A percentile compares a stretch with the other conserved stretches of the same genome.
These are phyloP conservation scores for Onthophagus taurus DNA, from an alignment of 1,140 invertebrate species.

Conservation along the genomic window DNA sequence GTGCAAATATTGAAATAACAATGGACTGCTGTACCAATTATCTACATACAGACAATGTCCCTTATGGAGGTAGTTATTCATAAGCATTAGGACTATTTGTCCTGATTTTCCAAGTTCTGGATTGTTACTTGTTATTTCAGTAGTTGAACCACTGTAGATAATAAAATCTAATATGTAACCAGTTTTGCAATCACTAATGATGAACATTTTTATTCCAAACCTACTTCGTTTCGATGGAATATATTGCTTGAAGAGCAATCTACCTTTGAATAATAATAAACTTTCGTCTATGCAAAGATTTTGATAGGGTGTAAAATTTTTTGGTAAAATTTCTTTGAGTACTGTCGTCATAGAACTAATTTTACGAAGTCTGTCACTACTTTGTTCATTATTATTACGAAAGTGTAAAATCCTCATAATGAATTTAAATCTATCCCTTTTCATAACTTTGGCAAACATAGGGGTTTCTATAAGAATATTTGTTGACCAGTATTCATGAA, in stretches of 20 bases:
- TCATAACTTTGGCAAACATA: background rate
- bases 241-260: conserved; percentile 5
- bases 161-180: background rate
- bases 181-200: background rate
- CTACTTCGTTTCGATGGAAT: background rate
- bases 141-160: background rate
- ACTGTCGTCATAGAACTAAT: background rate
- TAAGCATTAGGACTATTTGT: too few species aligned
- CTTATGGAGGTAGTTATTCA: too few species aligned
- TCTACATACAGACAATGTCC: conserved; percentile 23
- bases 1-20: conserved; percentile 21
- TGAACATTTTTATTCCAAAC: background rate
- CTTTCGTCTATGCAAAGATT: conserved; percentile 5
- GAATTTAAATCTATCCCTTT: background rate
- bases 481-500: conserved; percentile 1
- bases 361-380: background rate
- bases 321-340: background rate
- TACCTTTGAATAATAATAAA: background rate
- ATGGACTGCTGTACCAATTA: conserved; percentile 27
- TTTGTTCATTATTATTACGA: background rate
- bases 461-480: background rate
- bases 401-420: conserved; percentile 3
- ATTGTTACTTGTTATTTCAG: background rate
- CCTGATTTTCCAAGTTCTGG: too few species aligned
- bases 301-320: background rate